phyloP scores from a whole-genome alignment of 53 echinoderm and acorn worm genomes.

The Glandiceps talaboti region DNA sequence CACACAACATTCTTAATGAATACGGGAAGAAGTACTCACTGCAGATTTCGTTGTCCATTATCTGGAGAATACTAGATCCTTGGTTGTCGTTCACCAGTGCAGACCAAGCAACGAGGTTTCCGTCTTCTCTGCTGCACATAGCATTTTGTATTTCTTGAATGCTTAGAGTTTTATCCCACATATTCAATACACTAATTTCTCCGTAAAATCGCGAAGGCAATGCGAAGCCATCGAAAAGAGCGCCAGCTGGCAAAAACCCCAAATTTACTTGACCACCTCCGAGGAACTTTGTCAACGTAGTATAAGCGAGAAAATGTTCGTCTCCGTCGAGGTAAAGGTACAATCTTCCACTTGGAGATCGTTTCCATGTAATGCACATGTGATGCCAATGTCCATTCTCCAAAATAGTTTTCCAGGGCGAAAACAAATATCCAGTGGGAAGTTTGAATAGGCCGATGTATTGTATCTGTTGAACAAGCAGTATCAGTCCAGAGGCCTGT shows the following conservation, averaged over 20 bases:
- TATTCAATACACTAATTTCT: not conserved
- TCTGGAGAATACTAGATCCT: too few species aligned
- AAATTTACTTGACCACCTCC: not conserved
- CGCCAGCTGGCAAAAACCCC: not conserved
- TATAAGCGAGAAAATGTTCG: not conserved
- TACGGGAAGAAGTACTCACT: too few species aligned
- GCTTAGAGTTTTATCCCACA: not conserved
- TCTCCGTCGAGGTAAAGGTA: not conserved
- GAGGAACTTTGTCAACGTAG: not conserved
- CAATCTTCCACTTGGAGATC: not conserved
- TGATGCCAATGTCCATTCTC: not conserved
- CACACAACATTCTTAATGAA: too few species aligned
- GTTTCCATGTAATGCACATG: not conserved
- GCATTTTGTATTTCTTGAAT: not conserved
- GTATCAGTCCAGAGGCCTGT: not conserved
- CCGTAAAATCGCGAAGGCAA: not conserved
- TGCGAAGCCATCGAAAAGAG: not conserved
- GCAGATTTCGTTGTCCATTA: too few species aligned
- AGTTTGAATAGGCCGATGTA: not conserved
- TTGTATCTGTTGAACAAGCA: not conserved
- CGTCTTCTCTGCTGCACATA: not conserved
- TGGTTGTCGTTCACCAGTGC: too few species aligned
- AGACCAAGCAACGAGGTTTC: not conserved
- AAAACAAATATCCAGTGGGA: not conserved
- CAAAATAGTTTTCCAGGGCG: not conserved